Conservation (phyloP, 2,888 invertebrate species). For the Melanostoma mellinum region DNA sequence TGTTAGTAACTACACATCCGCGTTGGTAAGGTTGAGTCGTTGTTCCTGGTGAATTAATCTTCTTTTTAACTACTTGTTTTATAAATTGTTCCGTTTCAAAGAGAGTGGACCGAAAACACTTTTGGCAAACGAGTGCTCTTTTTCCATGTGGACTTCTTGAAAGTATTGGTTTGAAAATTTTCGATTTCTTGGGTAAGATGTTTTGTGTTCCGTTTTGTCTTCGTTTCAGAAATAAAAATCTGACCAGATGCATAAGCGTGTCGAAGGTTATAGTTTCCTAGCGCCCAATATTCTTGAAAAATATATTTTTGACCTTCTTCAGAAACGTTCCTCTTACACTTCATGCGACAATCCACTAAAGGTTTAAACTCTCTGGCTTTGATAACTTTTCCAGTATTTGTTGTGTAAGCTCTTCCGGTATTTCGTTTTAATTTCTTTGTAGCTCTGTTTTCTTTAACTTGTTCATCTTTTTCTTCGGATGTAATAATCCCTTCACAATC, state of each 20-base stretch:
- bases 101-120: too few species aligned
- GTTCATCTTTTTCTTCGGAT: constrained; percentile 9
- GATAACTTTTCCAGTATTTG: constrained; percentile 11
- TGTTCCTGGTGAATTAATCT: too few species aligned
- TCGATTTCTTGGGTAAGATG: not conserved
- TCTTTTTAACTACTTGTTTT: too few species aligned
- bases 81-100: too few species aligned
- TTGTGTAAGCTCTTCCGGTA: constrained; percentile 13
- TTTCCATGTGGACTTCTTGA: too few species aligned
- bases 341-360: constrained; percentile 13
- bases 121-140: not conserved
- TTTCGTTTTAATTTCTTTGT: constrained; percentile 21
- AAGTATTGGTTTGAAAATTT: too few species aligned
- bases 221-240: not conserved
- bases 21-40: too few species aligned
- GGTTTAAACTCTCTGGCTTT: constrained; percentile 24
- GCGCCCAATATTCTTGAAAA: not conserved
- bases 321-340: too few species aligned
- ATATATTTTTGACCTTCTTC: too few species aligned
- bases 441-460: not conserved
- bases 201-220: not conserved
- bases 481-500: constrained; percentile 5
- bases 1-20: too few species aligned
- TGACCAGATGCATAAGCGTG: not conserved
- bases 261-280: not conserved